Base-by-base conservation (phyloP, 2,888 invertebrate species). In the Drosophila atroscutellata region DNA sequence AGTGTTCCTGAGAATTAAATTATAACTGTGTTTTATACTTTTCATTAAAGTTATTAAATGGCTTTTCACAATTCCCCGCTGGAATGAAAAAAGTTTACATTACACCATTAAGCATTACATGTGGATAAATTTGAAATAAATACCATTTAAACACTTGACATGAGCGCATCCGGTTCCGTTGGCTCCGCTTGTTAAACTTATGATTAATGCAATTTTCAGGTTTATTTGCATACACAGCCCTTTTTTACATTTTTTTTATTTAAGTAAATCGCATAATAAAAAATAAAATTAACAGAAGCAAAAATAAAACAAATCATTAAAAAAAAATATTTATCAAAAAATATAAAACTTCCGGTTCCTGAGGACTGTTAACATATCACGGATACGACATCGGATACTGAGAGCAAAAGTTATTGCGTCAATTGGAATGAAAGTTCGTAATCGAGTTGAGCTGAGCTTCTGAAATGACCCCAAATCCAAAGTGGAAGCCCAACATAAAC, bases 311-410 rank as follows among this genome's bases (percentile, higher is more conserved):
- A 56, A 39, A 26, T 39, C 45, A 45, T 15, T 15, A 15, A 2
- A 26, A 60, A n/a, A 67, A 67, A 37, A 34, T 67, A 47, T 47
- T 54, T 28, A 45, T 45, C 42, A 60, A 52, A 59, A 56, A 56
- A 37, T 56, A 62, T 57, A 56, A 55, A 70, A 70, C 56, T 65
- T 75, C 36, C 77, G 72, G 71, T 87, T 85, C 80, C 89, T 81
- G 89, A 52, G 67, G 34, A 42, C 68, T 65, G 69, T 51, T 73
- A 76, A 76, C 51, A 61, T 69, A 45, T 37, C 75, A 75, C 85
- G 81, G 85, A 89, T 70, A 69, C 69, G 51, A 61, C 75, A 69
- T 70, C 83, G 86, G 86, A 89, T 74, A 59, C 74, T 51, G 39
- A 67, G 62, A 49, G 65, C 68, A 68, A 70, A 73, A 77, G 76